Evolutionary conservation across 2,797 vertebrate genomes (phyloP).

Genomic region (Chrosomus eos): DNA sequence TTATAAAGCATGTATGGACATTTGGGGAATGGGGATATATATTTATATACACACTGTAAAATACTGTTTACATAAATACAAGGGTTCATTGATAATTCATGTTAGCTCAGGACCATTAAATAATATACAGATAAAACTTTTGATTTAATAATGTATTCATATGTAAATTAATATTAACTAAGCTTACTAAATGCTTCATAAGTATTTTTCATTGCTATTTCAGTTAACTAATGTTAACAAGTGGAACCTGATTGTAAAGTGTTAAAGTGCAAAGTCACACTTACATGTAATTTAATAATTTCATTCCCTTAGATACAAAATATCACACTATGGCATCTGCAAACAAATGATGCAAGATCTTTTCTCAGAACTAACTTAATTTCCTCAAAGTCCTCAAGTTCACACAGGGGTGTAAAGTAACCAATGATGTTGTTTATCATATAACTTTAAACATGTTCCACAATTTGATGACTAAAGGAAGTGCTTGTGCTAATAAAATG

Average conservation of each 20-base stretch:
- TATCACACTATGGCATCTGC: slow-evolving; percentile 1
- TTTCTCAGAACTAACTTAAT: background rate
- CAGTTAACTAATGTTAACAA: background rate
- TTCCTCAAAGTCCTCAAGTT: background rate
- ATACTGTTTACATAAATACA: background rate
- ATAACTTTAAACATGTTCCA: background rate
- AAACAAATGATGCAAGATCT: background rate
- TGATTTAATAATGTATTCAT: background rate
- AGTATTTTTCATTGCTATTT: background rate
- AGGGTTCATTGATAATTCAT: background rate
- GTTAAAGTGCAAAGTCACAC: background rate
- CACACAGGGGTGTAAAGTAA: background rate
- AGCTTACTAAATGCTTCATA: background rate
- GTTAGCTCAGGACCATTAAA: background rate
- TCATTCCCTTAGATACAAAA: background rate
- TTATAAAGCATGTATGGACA: background rate
- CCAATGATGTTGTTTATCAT: background rate
- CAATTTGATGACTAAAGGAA: background rate
- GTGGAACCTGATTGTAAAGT: background rate
- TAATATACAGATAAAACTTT: background rate
- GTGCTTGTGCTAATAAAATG: background rate
- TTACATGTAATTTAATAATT: background rate
- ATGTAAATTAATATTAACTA: background rate
- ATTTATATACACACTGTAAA: too few relatives aligned
- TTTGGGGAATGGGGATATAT: too few relatives aligned